Base-by-base conservation (phyloP, 2,113 vertebrate genomes). In the Neolamprologus kungweensis region DNA sequence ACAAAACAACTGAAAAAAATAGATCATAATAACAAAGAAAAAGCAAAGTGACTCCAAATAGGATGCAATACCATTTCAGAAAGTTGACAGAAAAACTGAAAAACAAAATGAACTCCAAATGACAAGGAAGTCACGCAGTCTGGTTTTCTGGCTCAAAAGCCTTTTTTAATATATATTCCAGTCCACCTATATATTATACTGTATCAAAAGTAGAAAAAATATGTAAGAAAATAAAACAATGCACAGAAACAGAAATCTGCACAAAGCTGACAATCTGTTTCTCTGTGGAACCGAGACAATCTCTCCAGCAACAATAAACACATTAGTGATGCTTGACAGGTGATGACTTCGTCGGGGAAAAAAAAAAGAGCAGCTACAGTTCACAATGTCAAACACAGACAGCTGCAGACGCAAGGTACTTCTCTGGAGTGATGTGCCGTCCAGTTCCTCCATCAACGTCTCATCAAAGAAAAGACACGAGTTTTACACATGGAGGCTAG, bases 311-410 rank as follows among this genome's bases (percentile, higher is more conserved):
- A 92, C 87, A 93, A 93, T 87, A 91, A 91, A 94, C 87, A 87
- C 92, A 92, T 94, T 91, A 94, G 91, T 85, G 86, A 92, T 88
- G 86, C 91, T 71, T 91, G 93, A 93, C 92, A 93, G 88, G 91
- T 89, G 92, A 94, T 51, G 86, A 87, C 87, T 93, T 93, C 84
- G 73, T 88, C 78, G 87, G 89, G 85, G 83, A 1, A 84, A 12
- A 0, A 9, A 73, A 47, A 75, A 26, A 26, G 71, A 78, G 71
- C 85, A 68, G 84, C 88, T 40, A 50, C 89, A 89, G 91, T 88
- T 94, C 88, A 90, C 80, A 83, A 75, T 91, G 88, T 93, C 94
- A 93, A 87, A 85, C 23, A n/a, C 9, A 83, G 94, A 93, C 92
- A 94, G 93, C 92, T 92, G 90, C 68, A 53, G 26, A 71, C 7